Conservation (phyloP, 1,140 invertebrate genomes). For the Caenorhabditis tropicalis region DNA sequence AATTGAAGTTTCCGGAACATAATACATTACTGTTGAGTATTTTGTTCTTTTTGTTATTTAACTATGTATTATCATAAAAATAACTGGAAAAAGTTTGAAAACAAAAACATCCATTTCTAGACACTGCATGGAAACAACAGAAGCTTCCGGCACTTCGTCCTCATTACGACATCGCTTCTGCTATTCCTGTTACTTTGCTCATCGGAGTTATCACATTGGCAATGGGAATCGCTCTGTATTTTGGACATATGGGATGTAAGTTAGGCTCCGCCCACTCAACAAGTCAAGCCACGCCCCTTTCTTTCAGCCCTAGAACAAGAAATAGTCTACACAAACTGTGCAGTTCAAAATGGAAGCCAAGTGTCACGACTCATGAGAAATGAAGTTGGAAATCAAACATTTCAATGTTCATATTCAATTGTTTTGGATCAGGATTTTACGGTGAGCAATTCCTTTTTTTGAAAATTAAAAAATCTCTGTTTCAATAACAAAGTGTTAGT, state of each 20-base stretch:
- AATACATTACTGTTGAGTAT: no score
- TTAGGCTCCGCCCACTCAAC: neutral
- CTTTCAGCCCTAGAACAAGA: constrained; percentile 29
- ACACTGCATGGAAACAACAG: constrained; percentile 24
- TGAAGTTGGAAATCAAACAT: neutral
- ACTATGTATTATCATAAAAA: no score
- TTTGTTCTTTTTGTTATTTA: no score
- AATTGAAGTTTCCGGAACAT: no score
- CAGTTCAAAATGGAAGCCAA: constrained; percentile 3
- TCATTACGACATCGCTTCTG: neutral
- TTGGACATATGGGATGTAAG: constrained; percentile 22
- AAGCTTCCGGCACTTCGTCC: constrained; percentile 6
- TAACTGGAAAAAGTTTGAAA: neutral
- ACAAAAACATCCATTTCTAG: neutral
- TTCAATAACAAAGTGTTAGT: no score
- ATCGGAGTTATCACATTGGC: neutral
- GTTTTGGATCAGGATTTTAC: neutral
- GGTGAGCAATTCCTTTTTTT: no score
- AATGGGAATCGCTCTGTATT: constrained; percentile 24
- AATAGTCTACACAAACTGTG: neutral
- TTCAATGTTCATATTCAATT: neutral
- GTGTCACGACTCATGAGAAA: neutral
- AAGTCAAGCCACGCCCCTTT: neutral
- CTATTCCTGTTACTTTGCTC: constrained; percentile 22
- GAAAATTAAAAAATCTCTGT: no score